These are phyloP conservation scores for Drosophila colorata DNA, from an alignment of 2,888 invertebrate genomes.

Conservation along the genomic window DNA sequence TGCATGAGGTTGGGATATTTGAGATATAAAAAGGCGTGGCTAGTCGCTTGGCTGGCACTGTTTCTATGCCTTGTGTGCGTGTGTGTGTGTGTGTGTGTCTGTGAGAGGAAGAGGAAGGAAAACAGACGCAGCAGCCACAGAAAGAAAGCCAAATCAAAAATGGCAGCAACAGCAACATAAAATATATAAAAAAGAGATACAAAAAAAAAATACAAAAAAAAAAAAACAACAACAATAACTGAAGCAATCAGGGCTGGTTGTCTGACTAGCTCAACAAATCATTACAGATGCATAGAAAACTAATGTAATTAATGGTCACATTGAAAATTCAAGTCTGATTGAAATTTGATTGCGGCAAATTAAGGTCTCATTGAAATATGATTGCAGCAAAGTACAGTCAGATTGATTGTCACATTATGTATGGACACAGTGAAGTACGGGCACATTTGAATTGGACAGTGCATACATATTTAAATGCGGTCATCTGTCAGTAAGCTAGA, in stretches of 20 bases:
- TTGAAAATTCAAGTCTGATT: neutral
- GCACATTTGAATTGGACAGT: neutral
- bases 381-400: neutral
- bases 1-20: conserved; percentile 6
- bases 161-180: conserved; percentile 54
- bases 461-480: neutral
- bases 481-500: too few relatives aligned
- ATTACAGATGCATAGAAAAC: neutral
- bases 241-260: conserved; percentile 43
- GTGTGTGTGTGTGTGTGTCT: neutral
- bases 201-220: neutral
- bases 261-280: neutral
- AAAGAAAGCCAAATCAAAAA: conserved; percentile 63
- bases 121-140: conserved; percentile 24
- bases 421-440: neutral
- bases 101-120: neutral
- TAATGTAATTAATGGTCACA: conserved; percentile 4
- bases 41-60: neutral
- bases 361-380: neutral
- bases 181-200: conserved; percentile 8
- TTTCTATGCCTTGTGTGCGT: neutral
- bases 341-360: neutral
- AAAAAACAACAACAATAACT: conserved; percentile 12
- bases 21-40: conserved; percentile 26
- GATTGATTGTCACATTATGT: neutral